phyloP scores from a whole-genome alignment of 2,888 invertebrate genomes.

The Branchipolynoe longqiensis region DNA sequence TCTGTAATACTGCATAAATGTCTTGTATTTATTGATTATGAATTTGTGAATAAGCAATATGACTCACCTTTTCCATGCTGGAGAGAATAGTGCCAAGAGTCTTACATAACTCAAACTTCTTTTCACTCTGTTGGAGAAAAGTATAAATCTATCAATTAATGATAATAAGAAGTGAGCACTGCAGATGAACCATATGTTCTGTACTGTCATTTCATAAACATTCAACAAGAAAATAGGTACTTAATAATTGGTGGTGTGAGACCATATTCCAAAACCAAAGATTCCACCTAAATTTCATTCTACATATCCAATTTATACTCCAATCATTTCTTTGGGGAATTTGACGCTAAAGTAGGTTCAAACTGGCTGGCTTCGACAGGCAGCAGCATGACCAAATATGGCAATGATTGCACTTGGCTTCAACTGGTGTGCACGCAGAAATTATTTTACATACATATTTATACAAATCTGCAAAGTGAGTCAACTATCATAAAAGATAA shows the following conservation, averaged over 20 bases:
- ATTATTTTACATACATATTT: too few species aligned
- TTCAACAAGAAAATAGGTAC: background rate
- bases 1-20: too few species aligned
- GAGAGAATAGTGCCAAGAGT: constrained; percentile 90
- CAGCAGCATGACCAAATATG: too few species aligned
- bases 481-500: too few species aligned
- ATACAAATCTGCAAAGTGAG: too few species aligned
- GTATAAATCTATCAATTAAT: background rate
- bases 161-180: background rate
- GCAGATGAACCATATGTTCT: background rate
- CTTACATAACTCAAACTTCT: constrained; percentile 94
- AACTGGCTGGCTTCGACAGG: too few species aligned
- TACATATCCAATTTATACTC: too few species aligned
- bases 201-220: background rate
- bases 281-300: background rate
- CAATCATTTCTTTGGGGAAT: too few species aligned
- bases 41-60: background rate
- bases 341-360: too few species aligned
- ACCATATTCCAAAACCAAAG: background rate
- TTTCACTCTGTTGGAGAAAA: constrained; percentile 84
- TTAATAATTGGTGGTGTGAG: background rate
- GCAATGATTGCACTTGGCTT: too few species aligned
- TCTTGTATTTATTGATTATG: background rate
- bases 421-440: too few species aligned
- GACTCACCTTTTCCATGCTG: constrained; percentile 91